A percentile compares a stretch with the other conserved stretches of the same genome.
phyloP scores from a whole-genome alignment of 2,113 vertebrate genomes.

The Accipiter virgatus region DNA sequence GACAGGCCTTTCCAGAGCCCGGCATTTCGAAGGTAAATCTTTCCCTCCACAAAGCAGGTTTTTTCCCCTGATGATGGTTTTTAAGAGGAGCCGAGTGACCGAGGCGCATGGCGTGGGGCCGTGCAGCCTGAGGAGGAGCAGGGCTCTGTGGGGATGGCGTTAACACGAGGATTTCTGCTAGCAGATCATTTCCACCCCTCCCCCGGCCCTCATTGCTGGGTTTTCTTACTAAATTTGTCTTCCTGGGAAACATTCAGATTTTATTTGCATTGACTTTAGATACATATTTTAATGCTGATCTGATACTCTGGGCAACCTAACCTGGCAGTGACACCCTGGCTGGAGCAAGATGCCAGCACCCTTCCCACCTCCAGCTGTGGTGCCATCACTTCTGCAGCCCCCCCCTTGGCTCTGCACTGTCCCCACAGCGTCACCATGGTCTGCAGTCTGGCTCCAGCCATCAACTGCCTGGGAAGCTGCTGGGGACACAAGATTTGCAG shows the following conservation, averaged over 20 bases:
- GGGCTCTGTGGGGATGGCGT: background rate
- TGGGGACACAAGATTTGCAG: background rate
- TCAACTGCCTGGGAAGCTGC: background rate
- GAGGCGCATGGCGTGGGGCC: rapidly evolving
- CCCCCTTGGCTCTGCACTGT: background rate
- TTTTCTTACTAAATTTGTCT: background rate
- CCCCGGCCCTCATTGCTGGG: background rate
- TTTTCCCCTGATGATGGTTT: background rate
- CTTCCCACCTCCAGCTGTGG: background rate
- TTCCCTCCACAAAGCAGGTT: background rate
- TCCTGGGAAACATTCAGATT: background rate
- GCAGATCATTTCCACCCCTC: background rate
- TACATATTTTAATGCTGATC: background rate
- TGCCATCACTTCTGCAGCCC: background rate
- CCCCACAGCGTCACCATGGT: background rate
- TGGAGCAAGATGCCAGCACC: background rate
- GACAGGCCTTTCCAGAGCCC: background rate
- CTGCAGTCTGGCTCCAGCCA: background rate
- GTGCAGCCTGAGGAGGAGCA: background rate
- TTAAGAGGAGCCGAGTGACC: background rate
- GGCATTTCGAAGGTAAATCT: background rate
- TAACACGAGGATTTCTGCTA: background rate
- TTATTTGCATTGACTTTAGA: background rate
- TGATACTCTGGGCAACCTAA: background rate
- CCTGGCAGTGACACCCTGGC: rapidly evolving